A percentile compares a stretch with the other conserved stretches of the same genome.
phyloP scores from a whole-genome alignment of 2,888 invertebrate genomes.

The Leptinotarsa tumamoca region DNA sequence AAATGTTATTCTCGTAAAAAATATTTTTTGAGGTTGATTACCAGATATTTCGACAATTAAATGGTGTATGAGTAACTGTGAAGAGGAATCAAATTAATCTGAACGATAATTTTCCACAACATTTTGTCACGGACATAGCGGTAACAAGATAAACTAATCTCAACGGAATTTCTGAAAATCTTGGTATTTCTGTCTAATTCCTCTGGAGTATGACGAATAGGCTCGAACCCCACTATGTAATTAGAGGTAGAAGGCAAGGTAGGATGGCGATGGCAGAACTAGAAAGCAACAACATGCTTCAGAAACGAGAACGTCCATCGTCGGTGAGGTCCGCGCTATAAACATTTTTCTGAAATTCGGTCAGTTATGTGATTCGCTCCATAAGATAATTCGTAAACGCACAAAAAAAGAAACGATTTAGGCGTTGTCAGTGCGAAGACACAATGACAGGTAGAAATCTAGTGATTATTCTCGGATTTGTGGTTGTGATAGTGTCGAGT shows the following conservation, averaged over 20 bases:
- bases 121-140: neutral
- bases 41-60: too few relatives aligned
- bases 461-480: conserved; percentile 39
- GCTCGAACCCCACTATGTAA: conserved; percentile 49
- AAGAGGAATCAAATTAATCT: too few relatives aligned
- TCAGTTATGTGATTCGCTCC: conserved; percentile 51
- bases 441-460: conserved; percentile 42
- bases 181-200: conserved; percentile 13
- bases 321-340: conserved; percentile 43
- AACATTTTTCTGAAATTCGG: conserved; percentile 31
- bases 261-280: conserved; percentile 48
- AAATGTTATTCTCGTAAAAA: too few relatives aligned
- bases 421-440: conserved; percentile 1
- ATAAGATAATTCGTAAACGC: neutral
- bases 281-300: conserved; percentile 45
- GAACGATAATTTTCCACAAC: conserved; percentile 1
- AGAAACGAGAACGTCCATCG: conserved; percentile 18
- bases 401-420: neutral
- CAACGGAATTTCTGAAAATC: neutral
- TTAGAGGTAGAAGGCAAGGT: conserved; percentile 50
- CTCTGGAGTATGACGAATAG: conserved; percentile 43
- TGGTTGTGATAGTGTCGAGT: conserved; percentile 42
- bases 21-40: too few relatives aligned
- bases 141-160: conserved; percentile 1
- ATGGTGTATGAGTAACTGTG: too few relatives aligned